These are phyloP conservation scores for Lophotriccus pileatus DNA, from an alignment of 2,797 vertebrate species.

Conservation along the genomic window DNA sequence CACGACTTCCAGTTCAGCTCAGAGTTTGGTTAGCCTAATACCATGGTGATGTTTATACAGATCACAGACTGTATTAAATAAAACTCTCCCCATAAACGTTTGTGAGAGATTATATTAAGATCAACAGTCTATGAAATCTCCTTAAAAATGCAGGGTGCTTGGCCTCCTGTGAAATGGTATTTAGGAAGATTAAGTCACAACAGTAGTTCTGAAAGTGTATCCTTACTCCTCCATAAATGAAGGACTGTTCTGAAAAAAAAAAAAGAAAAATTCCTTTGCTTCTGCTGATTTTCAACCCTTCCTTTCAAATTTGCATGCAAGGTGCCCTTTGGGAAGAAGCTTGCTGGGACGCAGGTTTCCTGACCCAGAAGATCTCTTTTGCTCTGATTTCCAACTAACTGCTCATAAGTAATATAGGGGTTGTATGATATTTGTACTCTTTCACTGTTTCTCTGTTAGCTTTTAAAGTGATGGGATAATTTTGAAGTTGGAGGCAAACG, in stretches of 20 bases:
- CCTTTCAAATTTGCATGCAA: not conserved
- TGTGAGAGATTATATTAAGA: constrained; percentile 10
- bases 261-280: not conserved
- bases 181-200: not conserved
- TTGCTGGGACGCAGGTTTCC: not conserved
- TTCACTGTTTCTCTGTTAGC: not conserved
- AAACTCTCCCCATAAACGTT: not conserved
- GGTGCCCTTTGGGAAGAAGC: not conserved
- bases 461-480: not conserved
- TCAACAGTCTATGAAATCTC: not conserved
- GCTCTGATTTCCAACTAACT: not conserved
- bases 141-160: not conserved
- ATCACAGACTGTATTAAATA: not conserved
- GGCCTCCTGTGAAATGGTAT: not conserved
- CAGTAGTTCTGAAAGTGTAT: not conserved
- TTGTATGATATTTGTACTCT: not conserved
- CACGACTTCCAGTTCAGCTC: not conserved
- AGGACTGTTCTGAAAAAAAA: not conserved
- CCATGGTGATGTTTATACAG: not conserved
- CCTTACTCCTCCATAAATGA: not conserved
- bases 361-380: not conserved
- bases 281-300: not conserved
- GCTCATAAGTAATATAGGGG: not conserved
- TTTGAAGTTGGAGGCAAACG: not conserved
- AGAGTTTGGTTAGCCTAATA: not conserved